phyloP scores from a whole-genome alignment of 1,140 invertebrate genomes.

The Lordiphosa clarofinis region DNA sequence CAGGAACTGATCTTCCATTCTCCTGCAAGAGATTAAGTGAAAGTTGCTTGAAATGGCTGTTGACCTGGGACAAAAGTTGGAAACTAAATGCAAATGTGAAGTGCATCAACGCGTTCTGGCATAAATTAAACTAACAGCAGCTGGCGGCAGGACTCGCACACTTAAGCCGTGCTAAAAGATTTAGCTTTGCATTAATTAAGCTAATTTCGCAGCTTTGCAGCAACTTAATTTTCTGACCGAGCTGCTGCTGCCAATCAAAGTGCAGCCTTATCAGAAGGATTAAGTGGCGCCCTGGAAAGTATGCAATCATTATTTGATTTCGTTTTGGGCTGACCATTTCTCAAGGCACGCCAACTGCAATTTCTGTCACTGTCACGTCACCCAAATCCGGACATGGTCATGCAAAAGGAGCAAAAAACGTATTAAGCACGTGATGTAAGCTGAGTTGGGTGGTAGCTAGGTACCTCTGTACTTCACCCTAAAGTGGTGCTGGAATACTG shows the following conservation, averaged over 20 bases:
- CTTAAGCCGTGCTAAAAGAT: conserved; percentile 60
- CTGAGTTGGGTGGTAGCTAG: conserved; percentile 7
- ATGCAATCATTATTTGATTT: conserved; percentile 56
- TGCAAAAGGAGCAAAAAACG: conserved; percentile 24
- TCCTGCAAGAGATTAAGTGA: conserved; percentile 82
- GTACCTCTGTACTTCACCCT: too few relatives aligned
- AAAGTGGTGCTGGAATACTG: too few relatives aligned
- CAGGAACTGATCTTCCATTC: conserved; percentile 92
- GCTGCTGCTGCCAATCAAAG: conserved; percentile 29
- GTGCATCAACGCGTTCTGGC: conserved; percentile 39
- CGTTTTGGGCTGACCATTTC: conserved; percentile 11
- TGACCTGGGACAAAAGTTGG: too few relatives aligned
- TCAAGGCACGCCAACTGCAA: conserved; percentile 42
- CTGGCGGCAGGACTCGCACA: conserved; percentile 4
- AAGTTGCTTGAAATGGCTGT: not conserved
- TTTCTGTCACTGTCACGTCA: conserved; percentile 56
- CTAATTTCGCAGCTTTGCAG: conserved; percentile 41
- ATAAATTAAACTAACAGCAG: conserved; percentile 54
- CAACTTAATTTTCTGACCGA: conserved; percentile 6
- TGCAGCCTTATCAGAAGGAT: conserved; percentile 15
- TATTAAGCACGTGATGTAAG: conserved; percentile 52
- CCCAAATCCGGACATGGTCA: conserved; percentile 17
- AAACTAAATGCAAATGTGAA: conserved; percentile 52
- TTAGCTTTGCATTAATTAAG: conserved; percentile 69
- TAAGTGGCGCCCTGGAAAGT: conserved; percentile 26